phyloP scores from a whole-genome alignment of 2,797 vertebrate genomes.

The Lophius americanus region DNA sequence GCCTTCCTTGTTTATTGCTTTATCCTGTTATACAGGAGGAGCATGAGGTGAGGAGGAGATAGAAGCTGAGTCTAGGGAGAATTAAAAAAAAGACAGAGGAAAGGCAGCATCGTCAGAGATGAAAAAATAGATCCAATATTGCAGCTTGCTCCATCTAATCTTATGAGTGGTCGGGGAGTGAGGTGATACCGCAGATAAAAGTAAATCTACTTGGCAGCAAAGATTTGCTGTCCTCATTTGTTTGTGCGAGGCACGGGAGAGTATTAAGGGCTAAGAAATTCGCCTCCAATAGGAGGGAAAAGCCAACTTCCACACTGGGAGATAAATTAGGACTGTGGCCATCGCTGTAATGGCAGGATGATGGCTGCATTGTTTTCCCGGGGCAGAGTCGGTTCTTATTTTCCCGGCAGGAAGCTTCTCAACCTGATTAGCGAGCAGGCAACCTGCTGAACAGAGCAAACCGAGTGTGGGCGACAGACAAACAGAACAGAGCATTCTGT shows the following conservation, averaged over 20 bases:
- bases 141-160: constrained; percentile 66
- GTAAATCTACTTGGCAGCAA: constrained; percentile 74
- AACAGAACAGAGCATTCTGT: background rate
- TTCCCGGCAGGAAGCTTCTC: constrained; percentile 62
- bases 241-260: constrained; percentile 61
- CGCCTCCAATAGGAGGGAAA: constrained; percentile 15
- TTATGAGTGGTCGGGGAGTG: constrained; percentile 69
- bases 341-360: constrained; percentile 54
- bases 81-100: constrained; percentile 37
- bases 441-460: constrained; percentile 51
- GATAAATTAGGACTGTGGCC: constrained; percentile 68
- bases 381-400: constrained; percentile 59
- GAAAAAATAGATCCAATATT: constrained; percentile 75
- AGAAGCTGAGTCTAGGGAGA: constrained; percentile 41
- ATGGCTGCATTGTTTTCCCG: constrained; percentile 69
- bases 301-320: constrained; percentile 38
- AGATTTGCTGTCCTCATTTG: constrained; percentile 77
- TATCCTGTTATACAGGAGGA: constrained; percentile 8
- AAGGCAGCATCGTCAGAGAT: constrained; percentile 56
- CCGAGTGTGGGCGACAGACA: constrained; percentile 39
- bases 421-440: constrained; percentile 70
- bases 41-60: background rate
- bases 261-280: constrained; percentile 47
- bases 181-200: constrained; percentile 66
- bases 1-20: background rate